Conservation (phyloP, 2,797 vertebrate genomes). For the Mallotus villosus region DNA sequence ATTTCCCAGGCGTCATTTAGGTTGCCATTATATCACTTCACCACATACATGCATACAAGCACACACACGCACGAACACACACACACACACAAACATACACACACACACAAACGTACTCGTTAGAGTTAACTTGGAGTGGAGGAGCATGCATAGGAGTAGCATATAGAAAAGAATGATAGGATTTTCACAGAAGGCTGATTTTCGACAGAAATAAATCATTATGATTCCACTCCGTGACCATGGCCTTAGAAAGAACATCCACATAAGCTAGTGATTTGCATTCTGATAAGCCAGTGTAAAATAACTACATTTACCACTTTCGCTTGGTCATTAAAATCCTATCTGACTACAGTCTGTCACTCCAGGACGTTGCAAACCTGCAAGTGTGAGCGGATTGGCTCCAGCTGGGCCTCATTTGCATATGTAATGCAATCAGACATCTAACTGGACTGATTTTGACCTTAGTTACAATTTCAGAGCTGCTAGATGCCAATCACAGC, state of each 20-base stretch:
- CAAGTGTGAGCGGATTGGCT: slow-evolving; percentile 59
- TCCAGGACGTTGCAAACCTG: slow-evolving; percentile 49
- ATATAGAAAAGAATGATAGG: too few relatives aligned
- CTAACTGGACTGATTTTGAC: slow-evolving; percentile 50
- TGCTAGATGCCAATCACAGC: slow-evolving; percentile 43
- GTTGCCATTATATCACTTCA: too few relatives aligned
- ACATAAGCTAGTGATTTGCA: neutral
- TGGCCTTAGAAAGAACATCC: neutral
- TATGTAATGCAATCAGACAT: slow-evolving; percentile 66
- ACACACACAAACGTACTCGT: too few relatives aligned
- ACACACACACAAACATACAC: neutral
- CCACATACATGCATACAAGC: too few relatives aligned
- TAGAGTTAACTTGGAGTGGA: neutral
- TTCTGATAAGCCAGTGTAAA: neutral
- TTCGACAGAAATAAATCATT: too few relatives aligned
- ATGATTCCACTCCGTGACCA: too few relatives aligned
- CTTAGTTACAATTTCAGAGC: slow-evolving; percentile 31
- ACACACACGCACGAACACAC: neutral
- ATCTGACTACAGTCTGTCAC: slow-evolving; percentile 22
- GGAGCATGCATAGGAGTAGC: too few relatives aligned
- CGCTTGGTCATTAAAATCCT: neutral
- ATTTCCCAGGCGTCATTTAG: too few relatives aligned
- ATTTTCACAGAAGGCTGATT: too few relatives aligned
- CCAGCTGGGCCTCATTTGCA: slow-evolving; percentile 62
- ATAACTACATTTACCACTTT: too few relatives aligned